phyloP scores from a whole-genome alignment of 1,140 invertebrate species.

The Drosophila nasuta region DNA sequence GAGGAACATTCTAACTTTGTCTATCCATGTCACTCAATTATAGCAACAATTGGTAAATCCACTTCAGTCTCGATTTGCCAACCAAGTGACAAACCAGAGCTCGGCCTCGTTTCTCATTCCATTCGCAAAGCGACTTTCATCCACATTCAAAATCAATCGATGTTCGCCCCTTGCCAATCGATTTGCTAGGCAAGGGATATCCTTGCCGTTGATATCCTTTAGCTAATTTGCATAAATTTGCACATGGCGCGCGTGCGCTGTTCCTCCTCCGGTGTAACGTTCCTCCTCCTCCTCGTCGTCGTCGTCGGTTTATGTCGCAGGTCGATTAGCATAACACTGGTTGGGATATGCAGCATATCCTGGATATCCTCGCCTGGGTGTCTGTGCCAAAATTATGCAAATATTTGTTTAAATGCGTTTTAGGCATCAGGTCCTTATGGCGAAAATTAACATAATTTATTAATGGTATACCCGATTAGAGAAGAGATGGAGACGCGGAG shows the following conservation, averaged over 20 bases:
- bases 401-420: constrained; percentile 78
- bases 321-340: constrained; percentile 81
- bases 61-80: constrained; percentile 65
- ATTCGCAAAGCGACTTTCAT: constrained; percentile 36
- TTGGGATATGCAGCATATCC: constrained; percentile 22
- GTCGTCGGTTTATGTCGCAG: constrained; percentile 48
- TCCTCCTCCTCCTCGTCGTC: constrained; percentile 31
- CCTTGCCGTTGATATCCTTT: constrained; percentile 16
- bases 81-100: constrained; percentile 45
- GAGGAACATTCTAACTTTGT: constrained; percentile 15
- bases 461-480: constrained; percentile 30
- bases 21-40: constrained; percentile 82
- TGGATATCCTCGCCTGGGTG: constrained; percentile 57
- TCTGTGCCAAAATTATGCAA: constrained; percentile 83
- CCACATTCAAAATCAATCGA: constrained; percentile 47
- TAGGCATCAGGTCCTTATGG: constrained; percentile 62
- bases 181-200: constrained; percentile 59
- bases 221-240: constrained; percentile 73
- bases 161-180: constrained; percentile 46
- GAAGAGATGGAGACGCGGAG: constrained; percentile 4
- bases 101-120: background rate
- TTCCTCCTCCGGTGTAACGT: constrained; percentile 27
- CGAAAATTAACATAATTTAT: constrained; percentile 75
- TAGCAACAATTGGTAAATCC: constrained; percentile 79
- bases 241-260: constrained; percentile 67